phyloP scores from a whole-genome alignment of 2,113 vertebrate genomes.

The Fulica atra region DNA sequence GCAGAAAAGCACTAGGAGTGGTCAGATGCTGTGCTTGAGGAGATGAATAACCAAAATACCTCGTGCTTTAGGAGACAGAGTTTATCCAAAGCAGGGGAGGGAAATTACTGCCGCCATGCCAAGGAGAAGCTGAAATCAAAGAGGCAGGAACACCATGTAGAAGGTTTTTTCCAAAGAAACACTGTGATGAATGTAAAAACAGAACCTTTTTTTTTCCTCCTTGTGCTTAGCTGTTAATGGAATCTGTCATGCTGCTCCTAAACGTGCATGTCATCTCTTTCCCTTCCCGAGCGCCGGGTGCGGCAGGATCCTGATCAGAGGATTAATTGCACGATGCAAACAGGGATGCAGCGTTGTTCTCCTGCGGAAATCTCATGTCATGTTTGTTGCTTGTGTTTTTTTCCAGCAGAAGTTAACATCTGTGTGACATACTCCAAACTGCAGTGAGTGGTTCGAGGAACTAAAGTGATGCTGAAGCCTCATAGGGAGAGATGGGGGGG shows the following conservation, averaged over 20 bases:
- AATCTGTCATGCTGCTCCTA: background rate
- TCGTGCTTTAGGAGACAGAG: background rate
- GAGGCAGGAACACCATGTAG: background rate
- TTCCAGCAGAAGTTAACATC: background rate
- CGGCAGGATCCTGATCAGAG: background rate
- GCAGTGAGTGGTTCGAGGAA: fast-evolving
- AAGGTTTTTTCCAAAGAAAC: background rate
- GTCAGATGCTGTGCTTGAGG: background rate
- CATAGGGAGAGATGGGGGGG: background rate
- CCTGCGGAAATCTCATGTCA: background rate
- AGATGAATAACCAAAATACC: background rate
- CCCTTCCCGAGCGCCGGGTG: fast-evolving
- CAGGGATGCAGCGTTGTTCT: fast-evolving
- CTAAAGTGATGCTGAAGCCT: fast-evolving
- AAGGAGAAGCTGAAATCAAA: background rate
- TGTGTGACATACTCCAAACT: fast-evolving
- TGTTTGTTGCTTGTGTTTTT: background rate
- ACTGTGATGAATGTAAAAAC: background rate
- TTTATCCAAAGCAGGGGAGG: background rate
- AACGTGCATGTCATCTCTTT: fast-evolving
- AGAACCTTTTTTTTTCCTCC: background rate
- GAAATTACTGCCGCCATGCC: background rate
- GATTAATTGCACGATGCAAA: fast-evolving
- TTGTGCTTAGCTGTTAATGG: background rate
- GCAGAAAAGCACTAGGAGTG: fast-evolving